Evolutionary conservation across 2,888 invertebrate genomes (phyloP).

Genomic region (Molanna angustata): DNA sequence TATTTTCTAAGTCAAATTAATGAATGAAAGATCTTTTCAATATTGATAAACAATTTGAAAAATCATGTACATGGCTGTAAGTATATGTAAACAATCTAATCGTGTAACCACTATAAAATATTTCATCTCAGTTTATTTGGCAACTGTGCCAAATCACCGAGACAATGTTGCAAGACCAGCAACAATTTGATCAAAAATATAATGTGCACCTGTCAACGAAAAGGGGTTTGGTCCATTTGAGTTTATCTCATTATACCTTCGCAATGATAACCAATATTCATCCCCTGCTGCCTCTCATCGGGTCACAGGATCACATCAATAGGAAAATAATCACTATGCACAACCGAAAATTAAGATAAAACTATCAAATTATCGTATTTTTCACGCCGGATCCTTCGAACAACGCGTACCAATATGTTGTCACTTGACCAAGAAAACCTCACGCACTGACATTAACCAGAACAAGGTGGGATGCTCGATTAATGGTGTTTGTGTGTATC

Average conservation of each 20-base stretch:
- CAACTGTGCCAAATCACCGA: no score
- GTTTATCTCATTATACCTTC: no score
- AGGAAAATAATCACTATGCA: no score
- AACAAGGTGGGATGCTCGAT: slow-evolving; percentile 14
- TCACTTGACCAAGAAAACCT: slow-evolving; percentile 15
- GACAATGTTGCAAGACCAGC: no score
- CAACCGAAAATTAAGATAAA: slow-evolving; percentile 6
- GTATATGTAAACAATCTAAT: no score
- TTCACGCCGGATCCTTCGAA: slow-evolving; percentile 7
- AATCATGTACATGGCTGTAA: no score
- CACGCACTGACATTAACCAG: slow-evolving; percentile 22
- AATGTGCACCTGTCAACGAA: slow-evolving; percentile 25
- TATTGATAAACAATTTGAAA: no score
- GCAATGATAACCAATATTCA: neutral
- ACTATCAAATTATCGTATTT: slow-evolving; percentile 4
- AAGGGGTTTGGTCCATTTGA: slow-evolving; percentile 24
- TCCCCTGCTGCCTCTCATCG: neutral
- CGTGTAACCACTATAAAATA: no score
- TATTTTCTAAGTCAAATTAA: no score
- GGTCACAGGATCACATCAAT: neutral
- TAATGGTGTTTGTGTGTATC: slow-evolving; percentile 20
- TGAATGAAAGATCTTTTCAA: no score
- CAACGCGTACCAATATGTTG: slow-evolving; percentile 13
- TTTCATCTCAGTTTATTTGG: no score
- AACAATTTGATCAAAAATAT: no score